Percentiles rank a stretch among this genome's conserved stretches.
Evolutionary conservation across 2,797 vertebrate species (phyloP).

Genomic region (Gallinago solitaria): DNA sequence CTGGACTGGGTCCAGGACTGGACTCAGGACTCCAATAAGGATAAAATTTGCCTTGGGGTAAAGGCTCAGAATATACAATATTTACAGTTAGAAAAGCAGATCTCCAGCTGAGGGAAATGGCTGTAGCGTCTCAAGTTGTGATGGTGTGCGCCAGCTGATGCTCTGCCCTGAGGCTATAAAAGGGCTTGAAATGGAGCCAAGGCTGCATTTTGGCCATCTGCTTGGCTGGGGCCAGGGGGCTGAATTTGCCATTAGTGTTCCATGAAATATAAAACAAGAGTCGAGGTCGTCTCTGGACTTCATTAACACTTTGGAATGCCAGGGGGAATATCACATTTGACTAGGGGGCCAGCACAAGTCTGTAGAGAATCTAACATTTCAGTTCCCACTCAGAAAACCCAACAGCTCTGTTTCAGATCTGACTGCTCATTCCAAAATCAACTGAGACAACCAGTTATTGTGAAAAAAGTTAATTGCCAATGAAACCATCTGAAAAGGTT

Average conservation of each 20-base stretch:
- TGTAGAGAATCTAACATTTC: slow-evolving; percentile 53
- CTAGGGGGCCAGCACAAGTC: neutral
- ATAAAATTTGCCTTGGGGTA: neutral
- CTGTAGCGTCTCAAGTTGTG: neutral
- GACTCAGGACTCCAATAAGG: neutral
- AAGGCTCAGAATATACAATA: neutral
- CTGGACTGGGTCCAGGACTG: neutral
- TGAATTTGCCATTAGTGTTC: slow-evolving; percentile 40
- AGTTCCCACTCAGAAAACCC: neutral
- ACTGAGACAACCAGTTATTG: neutral
- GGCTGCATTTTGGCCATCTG: slow-evolving; percentile 36
- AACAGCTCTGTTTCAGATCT: slow-evolving; percentile 14
- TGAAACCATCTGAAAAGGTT: slow-evolving; percentile 23
- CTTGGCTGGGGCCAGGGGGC: slow-evolving; percentile 1
- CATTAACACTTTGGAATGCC: slow-evolving; percentile 52
- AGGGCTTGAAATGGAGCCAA: slow-evolving; percentile 16
- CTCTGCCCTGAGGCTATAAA: neutral
- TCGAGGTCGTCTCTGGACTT: neutral
- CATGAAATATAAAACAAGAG: slow-evolving; percentile 50
- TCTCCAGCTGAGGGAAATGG: neutral
- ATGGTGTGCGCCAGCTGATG: neutral
- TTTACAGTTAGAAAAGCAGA: neutral
- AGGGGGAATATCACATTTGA: slow-evolving; percentile 51
- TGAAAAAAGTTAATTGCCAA: neutral
- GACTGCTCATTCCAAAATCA: slow-evolving; percentile 38